phyloP scores from a whole-genome alignment of 2,113 vertebrate species.

The Oryctolagus cuniculus region DNA sequence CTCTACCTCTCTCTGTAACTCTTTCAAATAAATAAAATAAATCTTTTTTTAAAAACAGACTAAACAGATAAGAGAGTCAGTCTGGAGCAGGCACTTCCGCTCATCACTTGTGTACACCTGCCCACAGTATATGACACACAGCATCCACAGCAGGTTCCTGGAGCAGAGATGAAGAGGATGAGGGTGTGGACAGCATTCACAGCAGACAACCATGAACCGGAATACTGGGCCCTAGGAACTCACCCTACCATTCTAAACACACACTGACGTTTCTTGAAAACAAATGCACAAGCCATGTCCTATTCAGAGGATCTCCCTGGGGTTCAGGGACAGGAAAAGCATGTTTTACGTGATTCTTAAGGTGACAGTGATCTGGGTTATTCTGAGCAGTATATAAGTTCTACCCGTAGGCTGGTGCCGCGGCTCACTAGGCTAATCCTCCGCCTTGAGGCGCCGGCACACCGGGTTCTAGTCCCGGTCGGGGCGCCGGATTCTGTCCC shows the following conservation, averaged over 20 bases:
- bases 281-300: slow-evolving; percentile 6
- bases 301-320: not conserved
- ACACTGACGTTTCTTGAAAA: slow-evolving; percentile 15
- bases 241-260: not conserved
- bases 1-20: no score
- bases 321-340: not conserved
- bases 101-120: not conserved
- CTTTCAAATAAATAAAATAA: no score
- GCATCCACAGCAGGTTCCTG: not conserved
- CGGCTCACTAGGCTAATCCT: no score
- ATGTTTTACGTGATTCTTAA: not conserved
- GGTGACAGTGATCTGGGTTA: not conserved
- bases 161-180: not conserved
- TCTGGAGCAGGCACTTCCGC: not conserved
- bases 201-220: not conserved
- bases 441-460: no score
- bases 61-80: not conserved
- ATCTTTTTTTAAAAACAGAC: no score
- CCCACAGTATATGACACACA: not conserved
- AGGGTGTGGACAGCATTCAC: not conserved
- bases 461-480: no score
- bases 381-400: not conserved
- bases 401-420: not conserved
- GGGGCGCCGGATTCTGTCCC: no score
- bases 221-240: not conserved